A percentile compares a stretch with the other conserved stretches of the same genome.
These are phyloP conservation scores for Channa argus DNA, from an alignment of 2,113 vertebrate species.

Conservation along the genomic window DNA sequence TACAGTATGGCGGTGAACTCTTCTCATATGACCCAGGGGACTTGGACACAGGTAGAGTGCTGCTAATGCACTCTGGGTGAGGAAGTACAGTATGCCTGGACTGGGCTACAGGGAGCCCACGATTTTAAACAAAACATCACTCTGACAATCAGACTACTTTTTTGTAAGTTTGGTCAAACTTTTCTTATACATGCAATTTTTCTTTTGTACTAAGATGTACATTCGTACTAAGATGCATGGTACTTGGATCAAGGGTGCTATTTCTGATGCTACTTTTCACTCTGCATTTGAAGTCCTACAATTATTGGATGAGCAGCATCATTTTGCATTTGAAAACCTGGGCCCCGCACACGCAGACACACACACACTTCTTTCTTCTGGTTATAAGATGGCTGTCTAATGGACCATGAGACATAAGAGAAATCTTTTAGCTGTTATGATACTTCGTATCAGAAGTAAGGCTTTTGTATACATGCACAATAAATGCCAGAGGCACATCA, in stretches of 20 bases:
- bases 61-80: slow-evolving; percentile 56
- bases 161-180: slow-evolving; percentile 34
- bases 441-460: slow-evolving; percentile 20
- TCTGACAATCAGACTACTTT: slow-evolving; percentile 40
- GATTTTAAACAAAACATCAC: slow-evolving; percentile 18
- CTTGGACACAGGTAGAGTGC: slow-evolving; percentile 12
- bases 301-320: slow-evolving; percentile 45
- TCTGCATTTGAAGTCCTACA: slow-evolving; percentile 50
- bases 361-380: slow-evolving; percentile 1
- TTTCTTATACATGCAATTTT: slow-evolving; percentile 54
- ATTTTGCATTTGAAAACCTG: slow-evolving; percentile 16
- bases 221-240: slow-evolving; percentile 25
- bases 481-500: slow-evolving; percentile 40
- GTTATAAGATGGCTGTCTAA: slow-evolving; percentile 20
- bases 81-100: slow-evolving; percentile 45
- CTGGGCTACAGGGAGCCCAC: slow-evolving; percentile 19
- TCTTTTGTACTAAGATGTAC: neutral
- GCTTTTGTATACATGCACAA: slow-evolving; percentile 32
- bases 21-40: slow-evolving; percentile 37
- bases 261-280: slow-evolving; percentile 22
- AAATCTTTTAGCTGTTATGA: slow-evolving; percentile 28
- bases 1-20: slow-evolving; percentile 44
- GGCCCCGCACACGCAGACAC: neutral
- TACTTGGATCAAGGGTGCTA: slow-evolving; percentile 23
- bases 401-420: slow-evolving; percentile 10